Evolutionary conservation across 2,797 vertebrate genomes (phyloP).

Genomic region (Sarcophilus harrisii): DNA sequence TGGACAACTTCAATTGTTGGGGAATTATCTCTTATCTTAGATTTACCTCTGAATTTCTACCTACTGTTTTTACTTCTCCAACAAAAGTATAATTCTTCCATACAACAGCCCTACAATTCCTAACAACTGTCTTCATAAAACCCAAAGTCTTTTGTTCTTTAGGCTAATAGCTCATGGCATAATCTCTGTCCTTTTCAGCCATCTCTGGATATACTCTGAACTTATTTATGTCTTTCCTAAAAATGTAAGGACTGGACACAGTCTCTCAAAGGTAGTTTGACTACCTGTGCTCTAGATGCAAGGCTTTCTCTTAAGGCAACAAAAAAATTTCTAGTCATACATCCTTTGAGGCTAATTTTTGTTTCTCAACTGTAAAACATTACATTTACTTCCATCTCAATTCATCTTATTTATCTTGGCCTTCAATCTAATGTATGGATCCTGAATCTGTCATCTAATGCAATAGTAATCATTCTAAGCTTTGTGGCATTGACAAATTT

Average conservation of each 20-base stretch:
- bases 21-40: too few species aligned
- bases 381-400: not conserved
- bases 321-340: not conserved
- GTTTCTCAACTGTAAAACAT: not conserved
- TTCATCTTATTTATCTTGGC: not conserved
- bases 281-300: not conserved
- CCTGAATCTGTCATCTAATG: not conserved
- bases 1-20: too few species aligned
- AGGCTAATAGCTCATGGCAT: too few species aligned
- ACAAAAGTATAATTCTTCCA: too few species aligned
- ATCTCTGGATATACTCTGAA: too few species aligned
- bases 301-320: not conserved
- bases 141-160: too few species aligned
- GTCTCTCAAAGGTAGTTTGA: not conserved
- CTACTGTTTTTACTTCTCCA: too few species aligned
- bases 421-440: not conserved
- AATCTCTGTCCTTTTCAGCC: too few species aligned
- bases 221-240: not conserved
- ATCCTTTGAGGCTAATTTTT: not conserved
- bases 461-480: too few species aligned
- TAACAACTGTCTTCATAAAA: too few species aligned
- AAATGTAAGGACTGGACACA: not conserved
- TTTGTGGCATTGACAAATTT: not conserved
- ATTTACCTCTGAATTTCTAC: too few species aligned
- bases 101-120: too few species aligned